Percentiles rank a stretch among this genome's conserved stretches.
Conservation (phyloP, 1,140 invertebrate species). For the Penaeus indicus region DNA sequence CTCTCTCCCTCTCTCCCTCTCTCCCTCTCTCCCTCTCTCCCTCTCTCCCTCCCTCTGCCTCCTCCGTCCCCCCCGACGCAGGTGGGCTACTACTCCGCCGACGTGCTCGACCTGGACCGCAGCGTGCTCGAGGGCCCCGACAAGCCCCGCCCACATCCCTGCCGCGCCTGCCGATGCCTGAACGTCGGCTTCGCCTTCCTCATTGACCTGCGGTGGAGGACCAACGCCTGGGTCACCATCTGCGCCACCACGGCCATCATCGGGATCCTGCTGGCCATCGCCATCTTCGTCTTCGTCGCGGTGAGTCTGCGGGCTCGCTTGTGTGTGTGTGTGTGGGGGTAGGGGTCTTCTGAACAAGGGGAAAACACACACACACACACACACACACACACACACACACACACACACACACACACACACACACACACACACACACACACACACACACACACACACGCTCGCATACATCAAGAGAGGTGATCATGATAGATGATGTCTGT, state of each 20-base stretch:
- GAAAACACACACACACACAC: background rate
- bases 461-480: too few species aligned
- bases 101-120: slow-evolving; percentile 32
- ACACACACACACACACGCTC: background rate
- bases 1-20: too few species aligned
- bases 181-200: slow-evolving; percentile 60
- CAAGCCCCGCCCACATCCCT: slow-evolving; percentile 22
- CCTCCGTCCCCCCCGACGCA: background rate
- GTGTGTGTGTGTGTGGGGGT: slow-evolving; percentile 68
- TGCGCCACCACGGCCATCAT: slow-evolving; percentile 71
- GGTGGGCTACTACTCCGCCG: slow-evolving; percentile 37
- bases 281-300: slow-evolving; percentile 73
- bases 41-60: background rate
- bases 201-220: slow-evolving; percentile 67
- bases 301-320: slow-evolving; percentile 74
- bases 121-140: background rate
- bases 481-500: too few species aligned
- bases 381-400: slow-evolving; percentile 26
- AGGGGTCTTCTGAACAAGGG: background rate
- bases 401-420: slow-evolving; percentile 23
- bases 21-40: too few species aligned
- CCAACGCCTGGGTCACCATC: slow-evolving; percentile 72
- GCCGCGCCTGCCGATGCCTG: slow-evolving; percentile 43
- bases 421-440: background rate
- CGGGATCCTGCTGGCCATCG: slow-evolving; percentile 71